Base-by-base conservation (phyloP, 1,140 invertebrate species). In the Hylaeus anthracinus region DNA sequence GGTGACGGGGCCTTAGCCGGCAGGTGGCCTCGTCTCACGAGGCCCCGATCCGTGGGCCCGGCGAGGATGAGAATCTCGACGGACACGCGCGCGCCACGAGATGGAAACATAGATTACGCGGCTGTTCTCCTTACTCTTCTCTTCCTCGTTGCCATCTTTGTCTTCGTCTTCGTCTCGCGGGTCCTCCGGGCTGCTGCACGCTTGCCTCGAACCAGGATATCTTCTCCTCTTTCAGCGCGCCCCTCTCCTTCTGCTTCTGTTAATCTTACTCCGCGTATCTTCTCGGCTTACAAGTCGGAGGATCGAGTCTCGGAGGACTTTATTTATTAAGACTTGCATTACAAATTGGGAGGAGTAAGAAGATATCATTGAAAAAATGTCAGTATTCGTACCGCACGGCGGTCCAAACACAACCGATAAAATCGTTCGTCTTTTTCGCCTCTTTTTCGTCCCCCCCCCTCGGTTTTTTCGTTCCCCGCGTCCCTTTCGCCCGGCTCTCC, bases 61-160 rank as follows among this genome's bases (percentile, higher is more conserved):
- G 72, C 84, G 84, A 79, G 90, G 90, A 92, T 90, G 91, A 89
- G 92, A 91, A 91, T 92, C 90, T 89, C 90, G 90, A 89, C 83
- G 90, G 91, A 92, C 92, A 92, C 90, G 91, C 90, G 91, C 90
- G 90, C 90, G 90, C 90, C 91, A 91, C 91, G 89, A 92, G 92
- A 93, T 92, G 90, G 91, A 92, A 92, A 92, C 89, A 88, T 88
- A 91, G 89, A 92, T 91, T 92, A 90, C 88, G 86, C 82, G 76
- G 60, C 83, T 76, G 72, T 83, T 85, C 87, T 82, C 65, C 74
- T 81, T 65, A 26, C 80, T 70, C 82, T 82, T 71, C 55, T 82
- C 81, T 83, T 83, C 77, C 82, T 83, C 70, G 63, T 82, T 74
- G 76, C 56, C 72, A 65, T 86, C 79, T 73, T 83, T 80, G 77